A percentile compares a stretch with the other conserved stretches of the same genome.
Evolutionary conservation across 2,888 invertebrate genomes (phyloP).

Genomic region (Hartigia nigra): DNA sequence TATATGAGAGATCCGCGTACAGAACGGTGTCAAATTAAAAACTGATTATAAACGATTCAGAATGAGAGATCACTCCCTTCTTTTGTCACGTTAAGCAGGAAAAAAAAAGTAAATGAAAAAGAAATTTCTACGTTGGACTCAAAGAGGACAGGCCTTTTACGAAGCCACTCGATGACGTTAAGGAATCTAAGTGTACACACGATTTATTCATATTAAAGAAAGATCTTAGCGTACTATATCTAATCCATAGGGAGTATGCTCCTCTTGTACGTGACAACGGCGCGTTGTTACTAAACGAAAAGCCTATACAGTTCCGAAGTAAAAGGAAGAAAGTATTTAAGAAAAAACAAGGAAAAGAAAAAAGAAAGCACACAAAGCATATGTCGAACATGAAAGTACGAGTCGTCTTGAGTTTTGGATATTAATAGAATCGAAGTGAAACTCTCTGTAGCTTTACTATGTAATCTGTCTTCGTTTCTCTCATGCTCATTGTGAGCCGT

Average conservation of each 20-base stretch:
- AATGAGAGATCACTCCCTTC: conserved; percentile 34
- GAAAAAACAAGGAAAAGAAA: conserved; percentile 10
- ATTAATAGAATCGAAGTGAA: not conserved
- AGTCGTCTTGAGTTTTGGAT: not conserved
- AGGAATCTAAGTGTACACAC: conserved; percentile 40
- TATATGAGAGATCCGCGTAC: not conserved
- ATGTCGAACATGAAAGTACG: not conserved
- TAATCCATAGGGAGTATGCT: conserved; percentile 39
- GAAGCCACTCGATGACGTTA: conserved; percentile 38
- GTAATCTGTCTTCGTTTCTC: not conserved
- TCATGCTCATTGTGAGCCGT: not conserved
- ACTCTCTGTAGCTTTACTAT: not conserved
- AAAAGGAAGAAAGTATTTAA: conserved; percentile 6
- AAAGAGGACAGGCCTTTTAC: conserved; percentile 18
- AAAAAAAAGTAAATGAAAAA: not conserved
- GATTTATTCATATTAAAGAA: conserved; percentile 37
- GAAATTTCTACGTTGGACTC: not conserved
- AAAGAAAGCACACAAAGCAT: conserved; percentile 9
- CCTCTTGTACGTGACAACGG: conserved; percentile 40
- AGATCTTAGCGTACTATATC: conserved; percentile 38
- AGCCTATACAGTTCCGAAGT: conserved; percentile 20
- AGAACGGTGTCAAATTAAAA: not conserved
- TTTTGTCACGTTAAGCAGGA: not conserved
- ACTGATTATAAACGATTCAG: conserved; percentile 21
- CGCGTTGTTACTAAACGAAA: conserved; percentile 36